Evolutionary conservation across 2,797 vertebrate genomes (phyloP).

Genomic region (Ctenopoma kingsleyae): DNA sequence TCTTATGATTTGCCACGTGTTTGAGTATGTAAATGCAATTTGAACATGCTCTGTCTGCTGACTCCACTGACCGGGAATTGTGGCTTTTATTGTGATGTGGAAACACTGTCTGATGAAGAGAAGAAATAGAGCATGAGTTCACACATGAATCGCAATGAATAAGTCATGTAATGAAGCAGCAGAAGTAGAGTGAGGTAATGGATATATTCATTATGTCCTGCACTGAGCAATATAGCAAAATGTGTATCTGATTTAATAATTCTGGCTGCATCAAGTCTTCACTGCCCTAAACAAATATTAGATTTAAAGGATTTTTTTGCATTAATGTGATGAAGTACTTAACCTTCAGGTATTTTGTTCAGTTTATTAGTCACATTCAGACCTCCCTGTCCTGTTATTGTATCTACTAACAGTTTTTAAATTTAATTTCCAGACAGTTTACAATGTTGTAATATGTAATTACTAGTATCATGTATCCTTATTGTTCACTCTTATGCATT

Average conservation of each 20-base stretch:
- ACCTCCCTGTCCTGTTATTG: too few species aligned
- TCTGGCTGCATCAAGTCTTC: neutral
- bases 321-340: neutral
- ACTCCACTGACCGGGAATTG: conserved; percentile 11
- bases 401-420: too few species aligned
- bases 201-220: conserved; percentile 16
- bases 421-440: too few species aligned
- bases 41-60: conserved; percentile 1
- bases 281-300: neutral
- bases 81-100: conserved; percentile 32
- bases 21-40: conserved; percentile 11
- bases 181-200: conserved; percentile 8
- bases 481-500: too few species aligned
- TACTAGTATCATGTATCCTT: too few species aligned
- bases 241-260: neutral
- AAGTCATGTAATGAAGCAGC: conserved; percentile 28
- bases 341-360: too few species aligned
- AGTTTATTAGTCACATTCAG: too few species aligned
- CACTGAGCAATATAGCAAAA: neutral
- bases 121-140: conserved; percentile 45
- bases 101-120: conserved; percentile 38
- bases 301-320: neutral
- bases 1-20: conserved; percentile 4
- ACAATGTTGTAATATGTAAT: too few species aligned
- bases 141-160: conserved; percentile 19